A percentile compares a stretch with the other conserved stretches of the same genome.
These are phyloP conservation scores for Clarias batrachus DNA, from an alignment of 2,113 vertebrate genomes.

Conservation along the genomic window DNA sequence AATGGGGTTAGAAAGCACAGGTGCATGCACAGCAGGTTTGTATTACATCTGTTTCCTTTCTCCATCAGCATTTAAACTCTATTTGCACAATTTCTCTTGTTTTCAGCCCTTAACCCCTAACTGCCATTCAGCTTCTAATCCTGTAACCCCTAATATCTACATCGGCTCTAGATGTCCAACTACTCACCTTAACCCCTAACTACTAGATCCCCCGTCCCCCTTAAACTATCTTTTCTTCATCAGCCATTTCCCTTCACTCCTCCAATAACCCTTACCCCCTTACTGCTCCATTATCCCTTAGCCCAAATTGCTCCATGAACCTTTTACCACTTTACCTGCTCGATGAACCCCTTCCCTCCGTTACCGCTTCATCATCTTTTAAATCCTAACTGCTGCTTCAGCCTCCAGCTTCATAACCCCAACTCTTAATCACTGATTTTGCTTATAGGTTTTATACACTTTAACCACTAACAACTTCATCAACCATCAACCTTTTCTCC, in stretches of 20 bases:
- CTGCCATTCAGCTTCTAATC: neutral
- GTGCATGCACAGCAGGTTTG: neutral
- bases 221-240: neutral
- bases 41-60: neutral
- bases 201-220: neutral
- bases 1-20: neutral
- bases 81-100: neutral
- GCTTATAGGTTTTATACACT: too few species aligned
- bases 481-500: too few species aligned
- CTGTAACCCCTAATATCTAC: neutral
- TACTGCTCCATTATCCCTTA: neutral
- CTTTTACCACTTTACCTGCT: neutral
- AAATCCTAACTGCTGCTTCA: neutral
- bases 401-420: neutral
- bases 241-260: neutral
- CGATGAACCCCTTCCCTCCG: too few species aligned
- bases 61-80: neutral
- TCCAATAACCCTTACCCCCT: too few species aligned
- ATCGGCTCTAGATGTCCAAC: neutral
- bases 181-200: neutral
- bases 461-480: neutral
- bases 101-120: neutral
- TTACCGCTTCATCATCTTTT: neutral
- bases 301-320: too few species aligned
- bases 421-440: neutral